Evolutionary conservation across 1,140 invertebrate genomes (phyloP), one percentile per base, ranked within the genome.

Genomic region (Stegodyphus mimosarum): DNA sequence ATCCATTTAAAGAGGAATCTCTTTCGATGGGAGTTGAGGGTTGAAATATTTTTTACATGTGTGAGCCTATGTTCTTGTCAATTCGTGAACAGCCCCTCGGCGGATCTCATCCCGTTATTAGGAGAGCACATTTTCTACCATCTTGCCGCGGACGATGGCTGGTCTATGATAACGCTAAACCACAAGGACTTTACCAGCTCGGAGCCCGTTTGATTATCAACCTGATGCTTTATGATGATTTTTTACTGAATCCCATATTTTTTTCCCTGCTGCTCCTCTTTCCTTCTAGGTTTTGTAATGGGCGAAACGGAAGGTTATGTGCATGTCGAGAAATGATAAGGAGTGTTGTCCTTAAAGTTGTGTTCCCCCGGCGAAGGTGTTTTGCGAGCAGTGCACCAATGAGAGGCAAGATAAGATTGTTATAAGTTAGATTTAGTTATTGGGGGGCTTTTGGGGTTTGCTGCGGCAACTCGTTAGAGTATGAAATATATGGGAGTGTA

Each of bases 201-300:
- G 60, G 64, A 71, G 60, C 51, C 50, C 63, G 51, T 80, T 80
- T 80, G 80, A 83, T 74, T 83, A 83, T 83, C 80, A 53, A 83
- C 70, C 67, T 66, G 80, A 66, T 83, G 71, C 69, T 83, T 83
- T 83, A 83, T 63, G 80, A 49, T 33, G 79, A 74, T 74, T 83
- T 83, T 83, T 83, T 74, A 55, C 60, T 10, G 52, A 2, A 17
- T 33, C 75, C 50, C 52, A 48, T 11, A 33, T 66, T 77, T 66
- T 77, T 66, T 50, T 48, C 7, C 55, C 4, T 5, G 15, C 55
- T 33, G 7, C 53, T 15, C 50, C 72, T 55, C 33, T 15, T n/a
- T 33, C 48, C 33, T 67, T 77, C 66, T 17, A 50, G 51, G 67
- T 80, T 80, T 72, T 72, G 80, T 74, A 83, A 73, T 83, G 70